Base-by-base conservation (phyloP, 2,113 vertebrate genomes). In the Sylvicapra grimmia region DNA sequence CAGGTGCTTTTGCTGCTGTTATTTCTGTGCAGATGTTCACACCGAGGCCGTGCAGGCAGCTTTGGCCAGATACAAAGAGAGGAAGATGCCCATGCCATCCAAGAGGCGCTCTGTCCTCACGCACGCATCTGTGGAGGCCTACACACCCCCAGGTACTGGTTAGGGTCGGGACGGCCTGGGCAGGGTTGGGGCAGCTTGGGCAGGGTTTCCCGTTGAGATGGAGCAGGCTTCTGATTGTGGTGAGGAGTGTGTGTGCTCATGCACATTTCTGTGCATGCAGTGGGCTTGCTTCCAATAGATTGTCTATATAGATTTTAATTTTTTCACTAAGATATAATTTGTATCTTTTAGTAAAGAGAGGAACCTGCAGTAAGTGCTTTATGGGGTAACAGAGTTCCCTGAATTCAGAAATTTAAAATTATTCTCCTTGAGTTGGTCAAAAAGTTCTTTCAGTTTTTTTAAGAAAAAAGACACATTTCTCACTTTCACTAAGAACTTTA, bases 31-130 rank as follows among this genome's bases (percentile, higher is more conserved):
- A 99, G 99, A 99, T 98, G 98, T 99, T 96, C 99, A 99, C 98
- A 99, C 99, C 31, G 99, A 99, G 99, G 99, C 99, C 8, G 99
- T 99, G 89, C 99, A 99, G 98, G 99, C 99, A 98, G 99, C 99
- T 61, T 98, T 99, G 97, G 99, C 99, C 51, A 99, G 99, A 94
- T 99, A 99, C 97, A 99, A 99, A 97, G 99, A 99, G 98, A 99
- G 99, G 97, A 99, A 99, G 98, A 99, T 99, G 99, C 99, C 99
- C 25, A 99, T 99, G 99, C 99, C 99, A 93, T 99, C 99, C 0
- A 99, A 99, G 97, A 99, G 99, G 97, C 99, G 99, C 29, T 99
- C 99, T 29, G 99, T 99, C 68, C 98, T 99, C 44, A 99, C 99
- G 47, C 99, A 99, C 95, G 99, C 99, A 6, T 99, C 99, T 0